phyloP scores from a whole-genome alignment of 2,113 vertebrate genomes.

The Psilopsiagon aurifrons region DNA sequence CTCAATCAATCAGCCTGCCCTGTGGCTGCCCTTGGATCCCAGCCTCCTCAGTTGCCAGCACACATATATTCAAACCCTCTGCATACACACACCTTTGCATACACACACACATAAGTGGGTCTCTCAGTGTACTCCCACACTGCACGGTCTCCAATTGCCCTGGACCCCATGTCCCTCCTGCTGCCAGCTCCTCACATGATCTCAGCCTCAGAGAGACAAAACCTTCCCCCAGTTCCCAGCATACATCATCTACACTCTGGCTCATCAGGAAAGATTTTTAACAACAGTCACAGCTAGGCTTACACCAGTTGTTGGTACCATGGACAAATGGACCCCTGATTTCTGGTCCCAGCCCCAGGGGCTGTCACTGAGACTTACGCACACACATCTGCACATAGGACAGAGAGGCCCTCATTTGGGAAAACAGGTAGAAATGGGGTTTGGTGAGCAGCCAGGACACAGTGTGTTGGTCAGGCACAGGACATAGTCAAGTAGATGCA shows the following conservation, averaged over 20 bases:
- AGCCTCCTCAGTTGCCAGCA: not conserved
- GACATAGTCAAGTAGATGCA: not conserved
- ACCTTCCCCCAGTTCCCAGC: accelerated
- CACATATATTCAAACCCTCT: accelerated
- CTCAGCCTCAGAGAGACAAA: not conserved
- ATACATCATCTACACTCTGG: not conserved
- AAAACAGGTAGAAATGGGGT: not conserved
- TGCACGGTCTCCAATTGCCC: not conserved
- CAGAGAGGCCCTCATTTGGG: accelerated
- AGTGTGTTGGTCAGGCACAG: not conserved
- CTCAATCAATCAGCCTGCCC: not conserved
- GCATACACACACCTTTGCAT: not conserved
- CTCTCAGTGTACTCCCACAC: not conserved
- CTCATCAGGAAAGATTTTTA: accelerated
- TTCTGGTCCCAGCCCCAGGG: not conserved
- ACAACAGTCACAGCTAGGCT: not conserved
- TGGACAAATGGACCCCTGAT: not conserved
- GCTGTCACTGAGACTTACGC: not conserved
- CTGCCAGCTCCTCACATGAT: not conserved
- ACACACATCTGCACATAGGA: not conserved
- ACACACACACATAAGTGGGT: not conserved
- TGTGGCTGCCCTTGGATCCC: not conserved
- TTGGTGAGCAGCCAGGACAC: not conserved
- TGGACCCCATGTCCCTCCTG: not conserved
- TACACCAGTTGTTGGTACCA: accelerated